Percentiles rank a stretch among this genome's conserved stretches.
phyloP scores from a whole-genome alignment of 2,113 vertebrate species.

The Corydoras maculifer region DNA sequence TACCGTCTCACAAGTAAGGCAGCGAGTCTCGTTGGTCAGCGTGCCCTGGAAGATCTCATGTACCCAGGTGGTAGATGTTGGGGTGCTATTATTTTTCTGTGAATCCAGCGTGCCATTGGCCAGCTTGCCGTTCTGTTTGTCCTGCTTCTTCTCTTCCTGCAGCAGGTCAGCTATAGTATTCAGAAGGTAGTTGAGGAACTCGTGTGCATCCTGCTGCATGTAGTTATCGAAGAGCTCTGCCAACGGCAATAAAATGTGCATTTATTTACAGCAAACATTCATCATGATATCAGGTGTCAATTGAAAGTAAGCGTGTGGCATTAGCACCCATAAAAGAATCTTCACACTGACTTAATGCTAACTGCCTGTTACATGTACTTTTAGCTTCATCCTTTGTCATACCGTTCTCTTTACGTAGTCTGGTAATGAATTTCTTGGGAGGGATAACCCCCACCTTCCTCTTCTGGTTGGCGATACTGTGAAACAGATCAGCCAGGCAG shows the following conservation, averaged over 20 bases:
- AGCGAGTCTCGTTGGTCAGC: too few species aligned
- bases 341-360: too few species aligned
- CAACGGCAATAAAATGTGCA: not conserved
- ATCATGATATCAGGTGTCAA: too few species aligned
- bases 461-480: conserved; percentile 97
- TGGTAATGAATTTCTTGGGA: conserved; percentile 96
- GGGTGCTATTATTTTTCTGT: conserved; percentile 78
- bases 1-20: conserved; percentile 85
- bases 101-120: conserved; percentile 83
- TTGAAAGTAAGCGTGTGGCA: too few species aligned
- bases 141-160: conserved; percentile 88
- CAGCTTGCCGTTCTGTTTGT: conserved; percentile 90
- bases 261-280: too few species aligned
- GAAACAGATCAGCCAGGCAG: conserved; percentile 93
- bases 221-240: conserved; percentile 94
- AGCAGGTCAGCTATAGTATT: conserved; percentile 70
- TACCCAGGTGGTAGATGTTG: conserved; percentile 84
- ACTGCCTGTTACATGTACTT: too few species aligned
- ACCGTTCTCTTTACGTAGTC: conserved; percentile 95
- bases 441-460: conserved; percentile 98
- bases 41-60: too few species aligned
- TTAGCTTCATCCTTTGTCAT: conserved; percentile 40
- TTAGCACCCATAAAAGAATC: too few species aligned
- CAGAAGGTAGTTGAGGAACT: conserved; percentile 96
- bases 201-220: conserved; percentile 61